phyloP scores from a whole-genome alignment of 2,888 invertebrate species.

The Phytoseiulus persimilis region DNA sequence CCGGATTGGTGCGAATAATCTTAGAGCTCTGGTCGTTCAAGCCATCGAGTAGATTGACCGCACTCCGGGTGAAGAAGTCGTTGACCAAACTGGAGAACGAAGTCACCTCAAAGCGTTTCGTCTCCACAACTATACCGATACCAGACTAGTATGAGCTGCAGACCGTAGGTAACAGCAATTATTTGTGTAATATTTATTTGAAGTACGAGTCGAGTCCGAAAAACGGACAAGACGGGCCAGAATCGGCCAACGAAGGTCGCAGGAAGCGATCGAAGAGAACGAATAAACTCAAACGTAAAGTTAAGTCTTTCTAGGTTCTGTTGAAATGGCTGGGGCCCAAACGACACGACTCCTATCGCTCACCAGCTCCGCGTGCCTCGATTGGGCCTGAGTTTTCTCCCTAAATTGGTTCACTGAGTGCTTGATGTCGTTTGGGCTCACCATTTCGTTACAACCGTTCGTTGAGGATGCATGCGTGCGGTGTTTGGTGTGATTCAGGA shows the following conservation, averaged over 20 bases:
- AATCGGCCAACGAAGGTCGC: neutral
- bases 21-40: constrained; percentile 97
- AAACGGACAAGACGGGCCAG: neutral
- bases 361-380: too few relatives aligned
- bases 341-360: neutral
- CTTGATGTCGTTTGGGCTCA: neutral
- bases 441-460: neutral
- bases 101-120: neutral
- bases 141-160: constrained; percentile 38
- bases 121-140: neutral
- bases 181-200: constrained; percentile 37
- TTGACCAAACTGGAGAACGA: constrained; percentile 51
- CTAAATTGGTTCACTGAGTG: neutral
- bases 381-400: too few relatives aligned
- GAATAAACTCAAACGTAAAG: neutral
- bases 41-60: constrained; percentile 85
- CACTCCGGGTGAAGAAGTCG: constrained; percentile 92
- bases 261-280: neutral
- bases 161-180: constrained; percentile 36
- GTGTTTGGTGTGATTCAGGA: neutral
- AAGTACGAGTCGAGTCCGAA: constrained; percentile 10
- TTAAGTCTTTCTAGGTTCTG: neutral
- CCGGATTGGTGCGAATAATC: constrained; percentile 64
- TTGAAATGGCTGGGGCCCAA: neutral
- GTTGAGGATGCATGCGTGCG: neutral